Evolutionary conservation across 2,113 vertebrate species (phyloP).

Genomic region (Ochotona princeps): DNA sequence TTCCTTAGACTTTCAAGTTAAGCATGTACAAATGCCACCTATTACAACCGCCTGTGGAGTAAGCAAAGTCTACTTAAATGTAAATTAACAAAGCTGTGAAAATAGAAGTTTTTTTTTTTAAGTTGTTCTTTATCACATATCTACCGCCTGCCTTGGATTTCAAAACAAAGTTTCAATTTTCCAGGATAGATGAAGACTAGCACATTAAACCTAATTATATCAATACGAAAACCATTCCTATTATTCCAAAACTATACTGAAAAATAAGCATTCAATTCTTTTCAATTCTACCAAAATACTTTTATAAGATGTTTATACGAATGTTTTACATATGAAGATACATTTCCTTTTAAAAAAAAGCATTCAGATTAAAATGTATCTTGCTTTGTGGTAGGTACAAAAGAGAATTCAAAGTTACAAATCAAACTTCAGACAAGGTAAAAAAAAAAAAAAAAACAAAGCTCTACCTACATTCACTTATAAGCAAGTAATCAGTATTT

Average conservation of each 20-base stretch:
- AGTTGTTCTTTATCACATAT: conserved; percentile 14
- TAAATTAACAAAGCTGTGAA: conserved; percentile 27
- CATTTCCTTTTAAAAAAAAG: not conserved
- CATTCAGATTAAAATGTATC: not conserved
- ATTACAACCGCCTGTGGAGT: not conserved
- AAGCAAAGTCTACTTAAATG: not conserved
- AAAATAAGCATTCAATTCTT: conserved; percentile 23
- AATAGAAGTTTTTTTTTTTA: conserved; percentile 29
- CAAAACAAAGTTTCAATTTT: conserved; percentile 34
- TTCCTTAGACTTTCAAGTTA: conserved; percentile 34
- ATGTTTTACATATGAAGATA: no score
- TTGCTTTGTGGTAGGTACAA: not conserved
- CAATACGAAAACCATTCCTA: not conserved
- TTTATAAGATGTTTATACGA: not conserved
- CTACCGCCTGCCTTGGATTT: not conserved
- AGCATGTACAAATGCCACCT: not conserved
- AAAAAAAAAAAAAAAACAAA: not conserved
- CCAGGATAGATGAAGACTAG: not conserved
- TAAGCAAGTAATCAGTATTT: not conserved
- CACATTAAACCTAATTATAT: not conserved
- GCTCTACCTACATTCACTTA: not conserved
- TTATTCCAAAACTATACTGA: not conserved
- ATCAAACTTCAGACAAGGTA: not conserved
- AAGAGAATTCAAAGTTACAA: conserved; percentile 33
- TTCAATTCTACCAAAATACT: conserved; percentile 22